Evolutionary conservation across 2,888 invertebrate species (phyloP).

Genomic region (Dasysyrphus albostriatus): DNA sequence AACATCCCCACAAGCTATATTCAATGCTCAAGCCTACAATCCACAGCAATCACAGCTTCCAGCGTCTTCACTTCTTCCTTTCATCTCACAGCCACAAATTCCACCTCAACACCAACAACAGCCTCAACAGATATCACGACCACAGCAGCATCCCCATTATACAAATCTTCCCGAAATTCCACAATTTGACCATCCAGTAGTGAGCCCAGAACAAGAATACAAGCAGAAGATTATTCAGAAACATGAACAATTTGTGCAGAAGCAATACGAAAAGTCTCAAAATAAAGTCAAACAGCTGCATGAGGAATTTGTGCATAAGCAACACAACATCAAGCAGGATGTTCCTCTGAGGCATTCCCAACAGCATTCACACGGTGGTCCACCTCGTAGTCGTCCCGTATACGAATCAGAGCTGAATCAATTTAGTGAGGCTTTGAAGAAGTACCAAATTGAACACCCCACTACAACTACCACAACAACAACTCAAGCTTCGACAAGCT

Average conservation of each 20-base stretch:
- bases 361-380: constrained; percentile 81
- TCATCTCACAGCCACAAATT: constrained; percentile 36
- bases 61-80: constrained; percentile 27
- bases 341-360: constrained; percentile 83
- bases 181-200: constrained; percentile 43
- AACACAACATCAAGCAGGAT: constrained; percentile 86
- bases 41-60: constrained; percentile 72
- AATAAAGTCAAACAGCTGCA: constrained; percentile 90
- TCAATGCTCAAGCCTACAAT: constrained; percentile 76
- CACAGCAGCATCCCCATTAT: constrained; percentile 77
- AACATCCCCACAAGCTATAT: constrained; percentile 77
- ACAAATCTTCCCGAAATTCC: constrained; percentile 74
- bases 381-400: constrained; percentile 82
- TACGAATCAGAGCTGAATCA: constrained; percentile 87
- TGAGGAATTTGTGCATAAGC: constrained; percentile 88
- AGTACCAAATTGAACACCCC: constrained; percentile 88
- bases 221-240: constrained; percentile 90
- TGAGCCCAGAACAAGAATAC: constrained; percentile 86
- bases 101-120: constrained; percentile 64
- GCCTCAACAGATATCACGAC: constrained; percentile 77
- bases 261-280: constrained; percentile 91
- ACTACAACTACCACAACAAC: constrained; percentile 89
- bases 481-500: constrained; percentile 84
- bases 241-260: constrained; percentile 91
- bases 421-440: constrained; percentile 87